Percentiles rank a stretch among this genome's conserved stretches.
These are phyloP conservation scores for Drosophila athabasca DNA, from an alignment of 1,140 invertebrate genomes.

Conservation along the genomic window DNA sequence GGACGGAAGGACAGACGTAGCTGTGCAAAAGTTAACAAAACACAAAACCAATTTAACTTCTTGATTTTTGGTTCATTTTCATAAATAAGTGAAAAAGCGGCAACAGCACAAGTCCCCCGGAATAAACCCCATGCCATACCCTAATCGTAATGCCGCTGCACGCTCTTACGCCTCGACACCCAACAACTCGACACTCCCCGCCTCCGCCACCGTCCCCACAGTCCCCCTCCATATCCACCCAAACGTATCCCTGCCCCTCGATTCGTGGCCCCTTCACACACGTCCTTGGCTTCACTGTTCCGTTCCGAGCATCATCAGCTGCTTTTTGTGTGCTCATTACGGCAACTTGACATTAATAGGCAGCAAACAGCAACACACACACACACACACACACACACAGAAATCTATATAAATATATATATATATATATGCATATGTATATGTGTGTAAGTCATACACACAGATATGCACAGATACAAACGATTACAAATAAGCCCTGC, in stretches of 20 bases:
- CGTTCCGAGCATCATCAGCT: conserved; percentile 64
- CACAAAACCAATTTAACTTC: conserved; percentile 80
- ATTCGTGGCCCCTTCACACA: conserved; percentile 4
- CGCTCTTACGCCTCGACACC: conserved; percentile 51
- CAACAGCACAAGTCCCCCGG: conserved; percentile 19
- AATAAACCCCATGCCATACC: conserved; percentile 5
- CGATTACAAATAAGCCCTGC: conserved; percentile 33
- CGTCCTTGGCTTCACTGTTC: conserved; percentile 38
- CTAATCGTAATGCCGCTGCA: conserved; percentile 49
- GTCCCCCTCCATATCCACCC: too few species aligned
- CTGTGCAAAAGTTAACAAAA: conserved; percentile 71
- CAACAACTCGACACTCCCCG: conserved; percentile 13
- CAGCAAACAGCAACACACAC: conserved; percentile 60
- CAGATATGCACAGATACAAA: conserved; percentile 4
- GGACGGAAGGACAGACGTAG: conserved; percentile 7
- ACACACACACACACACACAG: conserved; percentile 29
- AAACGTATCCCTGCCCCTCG: too few species aligned
- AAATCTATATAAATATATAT: conserved; percentile 15
- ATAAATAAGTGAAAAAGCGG: conserved; percentile 71
- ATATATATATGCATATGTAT: neutral
- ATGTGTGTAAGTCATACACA: conserved; percentile 20
- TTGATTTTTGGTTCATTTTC: conserved; percentile 74
- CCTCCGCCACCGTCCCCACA: too few species aligned
- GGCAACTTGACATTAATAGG: conserved; percentile 77
- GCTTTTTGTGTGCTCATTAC: conserved; percentile 77